A percentile compares a stretch with the other conserved stretches of the same genome.
Evolutionary conservation across 2,888 invertebrate species (phyloP).

Genomic region (Amblyjoppa fuscipennis): DNA sequence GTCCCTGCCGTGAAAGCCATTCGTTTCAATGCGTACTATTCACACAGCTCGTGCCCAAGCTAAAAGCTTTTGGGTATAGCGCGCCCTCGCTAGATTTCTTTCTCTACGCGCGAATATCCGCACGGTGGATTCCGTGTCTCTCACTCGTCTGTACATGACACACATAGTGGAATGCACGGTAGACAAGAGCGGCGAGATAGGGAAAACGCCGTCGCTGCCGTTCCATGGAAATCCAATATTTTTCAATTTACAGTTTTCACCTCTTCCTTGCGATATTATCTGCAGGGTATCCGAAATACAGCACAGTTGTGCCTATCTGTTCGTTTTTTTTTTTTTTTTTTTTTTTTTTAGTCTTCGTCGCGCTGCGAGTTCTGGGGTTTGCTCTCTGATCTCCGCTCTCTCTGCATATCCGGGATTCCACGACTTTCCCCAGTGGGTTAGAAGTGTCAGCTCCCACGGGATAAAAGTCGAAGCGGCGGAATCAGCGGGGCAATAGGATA

Average conservation of each 20-base stretch:
- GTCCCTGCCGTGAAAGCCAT: slow-evolving; percentile 77
- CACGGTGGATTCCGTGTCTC: slow-evolving; percentile 12
- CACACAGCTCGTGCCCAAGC: slow-evolving; percentile 67
- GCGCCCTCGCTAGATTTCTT: slow-evolving; percentile 34
- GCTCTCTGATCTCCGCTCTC: neutral
- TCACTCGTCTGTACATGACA: slow-evolving; percentile 30
- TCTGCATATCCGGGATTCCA: neutral
- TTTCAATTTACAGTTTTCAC: slow-evolving; percentile 55
- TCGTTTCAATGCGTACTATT: slow-evolving; percentile 80
- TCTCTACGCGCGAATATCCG: slow-evolving; percentile 23
- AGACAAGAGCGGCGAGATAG: slow-evolving; percentile 7
- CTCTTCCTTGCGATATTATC: slow-evolving; percentile 11
- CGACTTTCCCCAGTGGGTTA: slow-evolving; percentile 11
- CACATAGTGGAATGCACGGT: slow-evolving; percentile 10
- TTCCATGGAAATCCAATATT: slow-evolving; percentile 53
- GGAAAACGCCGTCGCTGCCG: neutral
- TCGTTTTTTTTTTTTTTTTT: neutral
- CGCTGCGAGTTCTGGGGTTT: slow-evolving; percentile 2
- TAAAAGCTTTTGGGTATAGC: slow-evolving; percentile 76
- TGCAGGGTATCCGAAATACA: neutral
- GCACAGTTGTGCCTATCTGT: neutral
- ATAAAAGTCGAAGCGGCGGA: slow-evolving; percentile 15
- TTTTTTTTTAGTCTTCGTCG: slow-evolving; percentile 3
- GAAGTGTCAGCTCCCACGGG: neutral
- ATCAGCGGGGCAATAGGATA: slow-evolving; percentile 4